Evolutionary conservation across 2,888 invertebrate species (phyloP), one percentile per base, ranked within the genome.

Genomic region (Cosmia pyralina): DNA sequence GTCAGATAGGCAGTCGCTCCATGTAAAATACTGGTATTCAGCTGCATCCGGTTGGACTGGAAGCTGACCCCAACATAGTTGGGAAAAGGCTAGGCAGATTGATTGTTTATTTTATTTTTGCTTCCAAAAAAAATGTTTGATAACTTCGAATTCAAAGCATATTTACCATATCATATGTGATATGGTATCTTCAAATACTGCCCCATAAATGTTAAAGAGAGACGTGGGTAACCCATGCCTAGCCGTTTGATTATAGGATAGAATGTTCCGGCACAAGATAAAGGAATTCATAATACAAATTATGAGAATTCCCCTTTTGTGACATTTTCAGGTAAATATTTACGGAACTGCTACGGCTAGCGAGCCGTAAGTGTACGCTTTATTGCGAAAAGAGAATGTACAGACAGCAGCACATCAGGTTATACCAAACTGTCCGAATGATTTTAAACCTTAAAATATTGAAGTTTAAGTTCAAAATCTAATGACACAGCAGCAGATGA

Each of bases 231-330:
- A 13, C 10, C 11, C 38, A n/a, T 53, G 10, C 34, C 15, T 15
- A 17, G 13, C 17, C 2, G 5, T 41, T 50, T 46, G 28, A 50
- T 57, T 28, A 22, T 22, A 69, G 6, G 44, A 22, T 6, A 57
- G 13, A 52, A 70, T 38, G 4, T 58, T 19, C 57, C 17, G 13
- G 34, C 10, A 50, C 22, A 53, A 69, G 57, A 44, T 63, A 78
- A 65, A 80, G 62, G 57, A 76, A 82, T 71, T 83, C 62, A 63
- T 80, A 69, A 69, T 69, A 71, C 17, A 75, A n/a, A 57, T 77
- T 73, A 64, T 66, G 64, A 59, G 58, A 71, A 81, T 81, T 73
- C 65, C 50, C 4, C 69, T 69, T 83, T 73, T 76, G 73, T 71
- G 44, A 53, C 17, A 17, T 72, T 67, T 63, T 28, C 17, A 64